Evolutionary conservation across 1,140 invertebrate genomes (phyloP), one percentile per base, ranked within the genome.

Genomic region (Panonychus citri): DNA sequence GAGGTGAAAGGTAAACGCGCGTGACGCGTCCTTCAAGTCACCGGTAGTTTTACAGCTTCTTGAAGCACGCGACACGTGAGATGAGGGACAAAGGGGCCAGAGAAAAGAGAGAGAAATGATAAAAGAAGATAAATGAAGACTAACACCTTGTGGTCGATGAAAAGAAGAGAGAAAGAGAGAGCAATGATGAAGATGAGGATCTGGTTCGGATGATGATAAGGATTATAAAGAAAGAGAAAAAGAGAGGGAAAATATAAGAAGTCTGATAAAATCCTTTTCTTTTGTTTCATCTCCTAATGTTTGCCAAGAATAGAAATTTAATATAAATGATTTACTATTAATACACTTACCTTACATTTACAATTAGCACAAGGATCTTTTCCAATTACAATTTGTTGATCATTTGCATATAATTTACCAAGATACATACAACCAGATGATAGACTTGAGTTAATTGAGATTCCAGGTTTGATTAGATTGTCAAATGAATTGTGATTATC

Each of bases 291-390:
- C 5, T 17, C 17, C 5, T 48, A 7, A 34, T 34, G 5, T 52
- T 21, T n/a, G n/a, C n/a, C n/a, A n/a, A n/a, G n/a, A n/a, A n/a
- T n/a, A n/a, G n/a, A n/a, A n/a, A n/a, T n/a, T n/a, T n/a, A n/a
- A n/a, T n/a, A n/a, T n/a, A n/a, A n/a, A n/a, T n/a, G n/a, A n/a
- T n/a, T n/a, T n/a, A n/a, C n/a, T n/a, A n/a, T n/a, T n/a, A n/a
- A n/a, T n/a, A n/a, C 4, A 58, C 74, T 75, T 75, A 83, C 81
- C 76, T 81, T 80, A 72, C 81, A 84, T 70, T 78, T 77, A 74
- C 81, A 83, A 57, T 76, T 75, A 62, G 78, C 76, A 71, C 81
- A 83, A 53, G 76, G 76, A 68, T 81, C 78, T 63, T 76, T 69
- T 50, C 74, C 69, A 57, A 77, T 73, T 60, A 73, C 55, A 30